phyloP scores from a whole-genome alignment of 1,140 invertebrate species.

The Hycleus phaleratus region DNA sequence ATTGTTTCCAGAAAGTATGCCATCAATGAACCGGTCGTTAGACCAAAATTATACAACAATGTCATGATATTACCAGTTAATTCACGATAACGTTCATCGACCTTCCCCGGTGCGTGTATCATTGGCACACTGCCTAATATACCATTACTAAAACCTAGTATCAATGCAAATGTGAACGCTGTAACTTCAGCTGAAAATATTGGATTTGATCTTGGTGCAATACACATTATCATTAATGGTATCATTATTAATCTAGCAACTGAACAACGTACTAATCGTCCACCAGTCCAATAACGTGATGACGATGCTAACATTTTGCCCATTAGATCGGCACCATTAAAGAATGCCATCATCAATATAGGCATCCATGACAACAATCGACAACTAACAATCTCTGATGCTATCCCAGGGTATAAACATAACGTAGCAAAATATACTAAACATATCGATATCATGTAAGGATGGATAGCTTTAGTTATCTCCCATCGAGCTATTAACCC shows the following conservation, averaged over 20 bases:
- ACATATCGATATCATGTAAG: conserved; percentile 81
- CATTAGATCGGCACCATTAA: conserved; percentile 77
- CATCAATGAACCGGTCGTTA: conserved; percentile 71
- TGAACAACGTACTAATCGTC: conserved; percentile 53
- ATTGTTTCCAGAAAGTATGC: conserved; percentile 74
- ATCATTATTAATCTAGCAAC: conserved; percentile 60
- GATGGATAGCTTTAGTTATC: conserved; percentile 73
- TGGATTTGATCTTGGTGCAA: conserved; percentile 62
- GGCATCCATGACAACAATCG: conserved; percentile 82
- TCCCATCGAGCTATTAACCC: conserved; percentile 61
- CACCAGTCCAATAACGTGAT: conserved; percentile 70
- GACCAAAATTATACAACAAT: conserved; percentile 75
- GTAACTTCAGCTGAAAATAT: conserved; percentile 62
- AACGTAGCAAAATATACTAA: conserved; percentile 82
- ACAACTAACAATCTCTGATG: conserved; percentile 80
- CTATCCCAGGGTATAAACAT: conserved; percentile 81
- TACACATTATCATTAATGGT: conserved; percentile 72
- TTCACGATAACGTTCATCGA: conserved; percentile 68
- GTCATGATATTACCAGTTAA: conserved; percentile 85
- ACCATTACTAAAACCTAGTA: conserved; percentile 78
- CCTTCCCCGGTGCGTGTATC: conserved; percentile 79
- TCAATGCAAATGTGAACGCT: conserved; percentile 61
- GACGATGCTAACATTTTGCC: conserved; percentile 72
- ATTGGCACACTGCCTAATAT: conserved; percentile 84
- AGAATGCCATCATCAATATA: conserved; percentile 79